phyloP scores from a whole-genome alignment of 2,888 invertebrate species.

The Endotricha flammealis region DNA sequence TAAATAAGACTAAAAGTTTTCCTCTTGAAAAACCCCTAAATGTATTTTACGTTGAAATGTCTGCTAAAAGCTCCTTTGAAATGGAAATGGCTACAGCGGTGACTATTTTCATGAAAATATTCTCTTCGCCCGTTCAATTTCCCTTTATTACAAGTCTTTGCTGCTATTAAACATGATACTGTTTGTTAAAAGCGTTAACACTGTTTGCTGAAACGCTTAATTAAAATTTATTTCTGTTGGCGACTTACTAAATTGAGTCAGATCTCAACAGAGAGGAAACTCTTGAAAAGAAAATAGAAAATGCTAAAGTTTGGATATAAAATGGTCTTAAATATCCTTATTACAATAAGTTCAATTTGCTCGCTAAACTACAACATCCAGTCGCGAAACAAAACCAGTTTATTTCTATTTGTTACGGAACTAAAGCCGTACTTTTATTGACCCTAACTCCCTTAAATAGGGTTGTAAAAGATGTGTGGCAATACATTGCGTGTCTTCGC shows the following conservation, averaged over 20 bases:
- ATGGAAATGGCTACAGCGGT: not conserved
- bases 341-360: not conserved
- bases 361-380: conserved; percentile 7
- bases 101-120: not conserved
- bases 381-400: conserved; percentile 16
- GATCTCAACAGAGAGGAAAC: no score
- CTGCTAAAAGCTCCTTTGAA: not conserved
- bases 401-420: conserved; percentile 21
- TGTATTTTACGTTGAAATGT: not conserved
- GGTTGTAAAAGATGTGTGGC: conserved; percentile 21
- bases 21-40: not conserved
- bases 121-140: not conserved
- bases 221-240: not conserved
- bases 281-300: no score
- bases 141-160: not conserved
- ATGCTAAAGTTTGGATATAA: no score
- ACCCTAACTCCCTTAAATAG: conserved; percentile 13
- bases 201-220: no score
- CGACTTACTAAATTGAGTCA: no score
- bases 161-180: not conserved
- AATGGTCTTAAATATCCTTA: not conserved
- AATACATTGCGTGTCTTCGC: conserved; percentile 6
- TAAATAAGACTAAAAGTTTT: conserved; percentile 9
- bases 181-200: not conserved
- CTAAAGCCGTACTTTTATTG: conserved; percentile 16